Evolutionary conservation across 2,888 invertebrate genomes (phyloP), one percentile per base, ranked within the genome.

Genomic region (Agrotis segetum): DNA sequence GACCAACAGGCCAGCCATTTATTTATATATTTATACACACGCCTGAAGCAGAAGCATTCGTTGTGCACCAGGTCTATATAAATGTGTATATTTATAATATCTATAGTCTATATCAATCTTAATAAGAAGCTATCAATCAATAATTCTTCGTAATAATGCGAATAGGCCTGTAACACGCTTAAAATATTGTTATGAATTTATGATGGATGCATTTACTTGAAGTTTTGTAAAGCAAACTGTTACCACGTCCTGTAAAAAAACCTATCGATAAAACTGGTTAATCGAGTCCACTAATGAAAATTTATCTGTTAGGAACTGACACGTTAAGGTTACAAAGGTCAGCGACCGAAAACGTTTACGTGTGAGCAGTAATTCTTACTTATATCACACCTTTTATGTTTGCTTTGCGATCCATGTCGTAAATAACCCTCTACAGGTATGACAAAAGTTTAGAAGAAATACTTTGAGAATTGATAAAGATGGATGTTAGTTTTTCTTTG

Each of bases 401-500:
- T 55, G 17, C 55, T 67, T 74, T 19, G 44, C 46, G 14, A 13
- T n/a, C n/a, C 55, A 55, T 55, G 49, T 60, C 53, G 24, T 67
- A 74, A 46, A 60, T 60, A 67, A 55, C 17, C 2, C 13, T 74
- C 24, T 29, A 67, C 14, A 40, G 17, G 52, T 21, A 66, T 53
- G 29, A 21, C 49, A 55, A 49, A 64, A 73, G 56, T 66, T 58
- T 58, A 19, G n/a, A 40, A 46, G 24, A 47, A 66, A 46, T 19
- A 46, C 19, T 66, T 66, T 6, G 14, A 58, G 9, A 17, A 50
- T 50, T 13, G 24, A 40, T 47, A 40, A 66, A 52, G 46, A 66
- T 52, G 13, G 46, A 66, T 73, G 56, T 19, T 17, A 73, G 56
- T 72, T 73, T 73, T 21, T 34, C n/a, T 64, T 47, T 40, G 3